A percentile compares a stretch with the other conserved stretches of the same genome.
Conservation (phyloP, 2,113 vertebrate genomes). For the Larimichthys crocea region DNA sequence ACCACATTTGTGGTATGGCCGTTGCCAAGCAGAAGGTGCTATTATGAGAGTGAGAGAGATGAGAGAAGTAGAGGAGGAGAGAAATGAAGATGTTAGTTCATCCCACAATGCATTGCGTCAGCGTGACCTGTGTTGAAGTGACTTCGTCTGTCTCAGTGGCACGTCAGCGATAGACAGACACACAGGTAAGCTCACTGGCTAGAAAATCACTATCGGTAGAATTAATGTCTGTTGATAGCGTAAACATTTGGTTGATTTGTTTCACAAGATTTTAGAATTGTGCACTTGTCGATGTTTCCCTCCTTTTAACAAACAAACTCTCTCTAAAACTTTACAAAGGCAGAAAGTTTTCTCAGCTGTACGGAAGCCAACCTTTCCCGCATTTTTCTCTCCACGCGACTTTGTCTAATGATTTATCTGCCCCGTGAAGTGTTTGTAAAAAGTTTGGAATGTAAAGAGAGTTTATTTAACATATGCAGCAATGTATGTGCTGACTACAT, state of each 20-base stretch:
- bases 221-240: not conserved
- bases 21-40: slow-evolving; percentile 81
- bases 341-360: not conserved
- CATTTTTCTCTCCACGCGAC: not conserved
- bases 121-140: slow-evolving; percentile 75
- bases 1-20: slow-evolving; percentile 80
- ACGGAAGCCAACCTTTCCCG: not conserved
- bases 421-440: not conserved
- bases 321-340: no score
- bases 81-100: slow-evolving; percentile 64
- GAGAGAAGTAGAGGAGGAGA: slow-evolving; percentile 65
- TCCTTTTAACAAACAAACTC: not conserved
- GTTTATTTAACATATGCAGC: not conserved
- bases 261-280: not conserved
- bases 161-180: slow-evolving; percentile 76
- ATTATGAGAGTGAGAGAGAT: slow-evolving; percentile 73
- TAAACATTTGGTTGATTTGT: not conserved
- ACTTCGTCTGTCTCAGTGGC: slow-evolving; percentile 73
- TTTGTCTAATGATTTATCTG: not conserved
- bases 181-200: slow-evolving; percentile 76
- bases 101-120: slow-evolving; percentile 81
- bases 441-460: not conserved
- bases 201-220: not conserved
- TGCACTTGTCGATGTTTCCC: not conserved
- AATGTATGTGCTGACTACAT: slow-evolving; percentile 8